A percentile compares a stretch with the other conserved stretches of the same genome.
These are phyloP conservation scores for Dynastes maya DNA, from an alignment of 2,888 invertebrate genomes.

Conservation along the genomic window DNA sequence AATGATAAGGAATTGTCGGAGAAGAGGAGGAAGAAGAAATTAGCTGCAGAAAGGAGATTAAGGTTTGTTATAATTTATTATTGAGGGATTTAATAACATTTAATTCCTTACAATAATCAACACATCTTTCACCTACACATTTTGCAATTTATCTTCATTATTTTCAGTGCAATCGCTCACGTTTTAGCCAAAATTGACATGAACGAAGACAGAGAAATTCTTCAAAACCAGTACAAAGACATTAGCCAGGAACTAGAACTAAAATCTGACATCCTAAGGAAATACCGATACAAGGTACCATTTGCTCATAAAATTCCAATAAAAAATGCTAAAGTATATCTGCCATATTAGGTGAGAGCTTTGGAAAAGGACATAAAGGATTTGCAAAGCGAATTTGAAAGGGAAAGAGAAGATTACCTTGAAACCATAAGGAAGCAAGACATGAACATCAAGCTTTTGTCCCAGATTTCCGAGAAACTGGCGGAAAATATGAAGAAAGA, in stretches of 20 bases:
- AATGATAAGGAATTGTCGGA: slow-evolving; percentile 82
- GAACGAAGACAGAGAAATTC: slow-evolving; percentile 80
- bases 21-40: slow-evolving; percentile 77
- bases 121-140: background rate
- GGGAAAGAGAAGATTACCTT: slow-evolving; percentile 86
- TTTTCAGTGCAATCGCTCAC: slow-evolving; percentile 73
- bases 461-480: slow-evolving; percentile 78
- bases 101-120: no score
- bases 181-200: slow-evolving; percentile 75
- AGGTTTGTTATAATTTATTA: slow-evolving; percentile 59
- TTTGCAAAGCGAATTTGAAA: slow-evolving; percentile 86
- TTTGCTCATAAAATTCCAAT: no score
- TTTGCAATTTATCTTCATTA: slow-evolving; percentile 53
- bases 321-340: background rate
- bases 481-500: slow-evolving; percentile 81
- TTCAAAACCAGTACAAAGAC: slow-evolving; percentile 84
- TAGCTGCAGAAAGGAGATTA: slow-evolving; percentile 78
- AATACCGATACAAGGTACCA: slow-evolving; percentile 76
- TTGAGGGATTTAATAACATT: background rate
- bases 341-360: slow-evolving; percentile 72
- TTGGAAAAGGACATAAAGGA: slow-evolving; percentile 83
- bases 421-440: slow-evolving; percentile 86
- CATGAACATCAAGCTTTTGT: slow-evolving; percentile 78
- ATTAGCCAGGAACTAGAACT: slow-evolving; percentile 85
- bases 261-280: slow-evolving; percentile 79